Evolutionary conservation across 2,797 vertebrate genomes (phyloP), one percentile per base, ranked within the genome.

Genomic region (Pagetopsis macropterus): DNA sequence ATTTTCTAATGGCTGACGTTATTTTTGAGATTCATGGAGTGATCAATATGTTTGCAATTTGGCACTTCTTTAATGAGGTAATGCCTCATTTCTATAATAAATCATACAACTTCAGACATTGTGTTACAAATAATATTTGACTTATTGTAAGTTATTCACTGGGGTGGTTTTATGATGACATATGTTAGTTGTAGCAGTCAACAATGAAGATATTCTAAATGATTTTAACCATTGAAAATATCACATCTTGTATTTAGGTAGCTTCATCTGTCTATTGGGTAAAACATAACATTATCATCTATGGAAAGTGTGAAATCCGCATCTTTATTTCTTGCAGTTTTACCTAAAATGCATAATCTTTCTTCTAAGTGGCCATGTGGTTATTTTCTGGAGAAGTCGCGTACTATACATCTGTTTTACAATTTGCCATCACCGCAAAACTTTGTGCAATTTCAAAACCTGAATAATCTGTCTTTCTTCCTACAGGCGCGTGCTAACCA

Each of bases 401-500:
- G 21, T 23, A 19, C 31, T 10, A 19, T 70, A 9, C 23, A 64
- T 72, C 52, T 61, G 40, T 52, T 76, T 64, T 33, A 23, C 15
- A 61, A 33, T 44, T 52, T 46, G 2, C 1, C n/a, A 70, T 74
- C 66, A 41, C 55, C 44, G 48, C 17, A 44, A 46, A 19, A 54
- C 15, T 23, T 57, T 69, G 11, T 50, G 60, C 27, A 68, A 45
- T 71, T 78, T 60, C 33, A 37, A 73, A 31, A 79, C 37, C 31
- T 83, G 48, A 83, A 60, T 79, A 85, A 84, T 72, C 23, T 77
- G 10, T 75, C 27, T 82, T 78, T 88, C 79, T 70, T 33, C 52
- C 81, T 69, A 78, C 87, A 94, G 90, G 87, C 79, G 79, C 55
- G 27, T 41, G 63, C 54, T 43, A 58, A 9, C 0, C 59, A 23